Evolutionary conservation across 2,888 invertebrate genomes (phyloP).

Genomic region (Polymixis flavicincta): DNA sequence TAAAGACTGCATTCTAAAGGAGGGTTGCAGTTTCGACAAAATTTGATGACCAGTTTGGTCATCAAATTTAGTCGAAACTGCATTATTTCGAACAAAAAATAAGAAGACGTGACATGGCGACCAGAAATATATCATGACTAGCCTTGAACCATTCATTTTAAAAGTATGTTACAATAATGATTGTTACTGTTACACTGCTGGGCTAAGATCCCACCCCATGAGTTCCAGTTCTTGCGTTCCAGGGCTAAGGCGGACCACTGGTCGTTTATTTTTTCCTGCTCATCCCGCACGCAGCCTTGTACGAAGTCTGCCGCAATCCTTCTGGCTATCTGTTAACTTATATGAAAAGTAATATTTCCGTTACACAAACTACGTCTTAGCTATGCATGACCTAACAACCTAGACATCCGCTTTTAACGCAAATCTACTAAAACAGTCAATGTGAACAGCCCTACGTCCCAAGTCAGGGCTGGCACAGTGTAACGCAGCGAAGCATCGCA

Average conservation of each 20-base stretch:
- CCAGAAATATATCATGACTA: background rate
- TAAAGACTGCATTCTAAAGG: too few relatives aligned
- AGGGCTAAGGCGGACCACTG: too few relatives aligned
- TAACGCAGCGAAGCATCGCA: slow-evolving; percentile 45
- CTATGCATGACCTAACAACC: background rate
- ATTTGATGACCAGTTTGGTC: too few relatives aligned
- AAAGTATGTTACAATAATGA: too few relatives aligned
- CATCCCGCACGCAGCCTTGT: background rate
- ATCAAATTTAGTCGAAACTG: too few relatives aligned
- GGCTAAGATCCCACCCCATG: too few relatives aligned
- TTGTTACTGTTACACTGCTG: too few relatives aligned
- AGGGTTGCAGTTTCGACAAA: too few relatives aligned
- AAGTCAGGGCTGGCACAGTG: slow-evolving; percentile 32
- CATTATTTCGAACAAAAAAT: too few relatives aligned
- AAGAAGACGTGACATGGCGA: background rate
- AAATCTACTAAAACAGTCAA: background rate
- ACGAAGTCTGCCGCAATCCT: background rate
- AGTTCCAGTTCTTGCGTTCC: too few relatives aligned
- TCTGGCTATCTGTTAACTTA: background rate
- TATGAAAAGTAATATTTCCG: background rate
- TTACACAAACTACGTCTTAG: background rate
- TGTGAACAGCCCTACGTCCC: slow-evolving; percentile 5
- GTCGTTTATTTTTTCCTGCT: background rate
- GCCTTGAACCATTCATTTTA: too few relatives aligned
- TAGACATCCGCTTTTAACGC: background rate